Evolutionary conservation across 1,140 invertebrate species (phyloP).

Genomic region (Drosophila simulans): DNA sequence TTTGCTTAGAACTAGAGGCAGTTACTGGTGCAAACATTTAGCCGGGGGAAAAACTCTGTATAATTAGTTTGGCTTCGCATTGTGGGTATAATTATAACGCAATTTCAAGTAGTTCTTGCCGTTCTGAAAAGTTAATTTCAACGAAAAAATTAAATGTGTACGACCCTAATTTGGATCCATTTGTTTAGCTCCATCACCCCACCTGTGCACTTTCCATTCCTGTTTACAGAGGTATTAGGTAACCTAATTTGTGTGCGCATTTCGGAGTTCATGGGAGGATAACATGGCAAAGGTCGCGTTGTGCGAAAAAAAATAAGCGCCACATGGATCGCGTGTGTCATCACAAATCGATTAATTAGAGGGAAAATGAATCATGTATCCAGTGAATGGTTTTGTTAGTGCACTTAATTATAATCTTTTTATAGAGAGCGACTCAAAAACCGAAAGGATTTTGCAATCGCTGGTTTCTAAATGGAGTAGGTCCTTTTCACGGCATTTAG

Average conservation of each 20-base stretch:
- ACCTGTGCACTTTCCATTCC: neutral
- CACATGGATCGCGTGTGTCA: neutral
- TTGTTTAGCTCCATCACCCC: neutral
- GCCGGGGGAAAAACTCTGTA: neutral
- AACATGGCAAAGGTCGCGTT: neutral
- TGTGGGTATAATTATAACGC: slow-evolving; percentile 9
- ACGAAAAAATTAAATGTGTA: too few relatives aligned
- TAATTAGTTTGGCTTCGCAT: slow-evolving; percentile 8
- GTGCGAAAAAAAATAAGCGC: neutral
- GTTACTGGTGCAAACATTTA: slow-evolving; percentile 28
- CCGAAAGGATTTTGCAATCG: too few relatives aligned
- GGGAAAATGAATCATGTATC: neutral
- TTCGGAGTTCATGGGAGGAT: neutral
- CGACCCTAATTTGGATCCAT: slow-evolving; percentile 7
- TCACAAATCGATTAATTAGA: slow-evolving; percentile 1
- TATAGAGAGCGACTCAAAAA: too few relatives aligned
- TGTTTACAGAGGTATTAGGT: slow-evolving; percentile 28
- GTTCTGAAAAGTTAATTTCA: too few relatives aligned
- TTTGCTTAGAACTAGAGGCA: slow-evolving; percentile 8
- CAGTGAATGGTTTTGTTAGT: neutral
- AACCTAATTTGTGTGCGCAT: slow-evolving; percentile 13
- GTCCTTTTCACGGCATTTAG: too few relatives aligned
- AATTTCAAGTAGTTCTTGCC: neutral
- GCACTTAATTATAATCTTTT: too few relatives aligned
- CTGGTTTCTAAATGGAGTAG: too few relatives aligned